Percentiles rank a stretch among this genome's conserved stretches.
phyloP scores from a whole-genome alignment of 2,888 invertebrate genomes.

The Melanostoma mellinum region DNA sequence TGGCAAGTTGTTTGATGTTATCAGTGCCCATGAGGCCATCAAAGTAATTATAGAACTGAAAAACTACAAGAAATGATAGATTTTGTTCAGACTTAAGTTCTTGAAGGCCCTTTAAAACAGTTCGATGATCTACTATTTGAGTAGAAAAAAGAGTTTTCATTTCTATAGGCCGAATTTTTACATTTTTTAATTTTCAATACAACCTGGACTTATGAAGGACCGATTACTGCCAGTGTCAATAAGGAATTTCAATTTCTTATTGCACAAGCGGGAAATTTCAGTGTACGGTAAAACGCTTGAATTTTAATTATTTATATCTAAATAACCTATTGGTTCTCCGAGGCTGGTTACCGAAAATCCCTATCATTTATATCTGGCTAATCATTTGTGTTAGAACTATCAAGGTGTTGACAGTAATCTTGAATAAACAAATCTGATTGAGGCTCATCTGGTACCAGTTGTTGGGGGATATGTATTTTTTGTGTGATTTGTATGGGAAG shows the following conservation, averaged over 20 bases:
- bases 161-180: too few species aligned
- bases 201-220: slow-evolving; percentile 11
- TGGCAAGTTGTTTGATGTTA: slow-evolving; percentile 4
- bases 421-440: too few species aligned
- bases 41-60: slow-evolving; percentile 12
- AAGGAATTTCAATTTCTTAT: slow-evolving; percentile 3
- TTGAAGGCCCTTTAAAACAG: slow-evolving; percentile 10
- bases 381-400: too few species aligned
- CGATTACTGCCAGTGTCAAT: slow-evolving; percentile 3
- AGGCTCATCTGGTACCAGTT: slow-evolving; percentile 3
- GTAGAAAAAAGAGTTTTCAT: slow-evolving; percentile 5
- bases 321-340: too few species aligned
- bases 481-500: too few species aligned
- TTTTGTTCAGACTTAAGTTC: too few species aligned
- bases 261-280: background rate
- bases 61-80: slow-evolving; percentile 15
- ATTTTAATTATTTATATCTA: slow-evolving; percentile 15
- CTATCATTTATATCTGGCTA: slow-evolving; percentile 9
- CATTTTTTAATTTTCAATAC: slow-evolving; percentile 9
- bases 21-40: slow-evolving; percentile 10
- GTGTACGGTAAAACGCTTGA: background rate
- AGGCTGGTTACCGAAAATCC: too few species aligned
- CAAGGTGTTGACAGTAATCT: too few species aligned
- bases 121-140: slow-evolving; percentile 1
- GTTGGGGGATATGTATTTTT: too few species aligned